Percentiles rank a stretch among this genome's conserved stretches.
Evolutionary conservation across 2,797 vertebrate species (phyloP).

Genomic region (Spinus olivaceus): DNA sequence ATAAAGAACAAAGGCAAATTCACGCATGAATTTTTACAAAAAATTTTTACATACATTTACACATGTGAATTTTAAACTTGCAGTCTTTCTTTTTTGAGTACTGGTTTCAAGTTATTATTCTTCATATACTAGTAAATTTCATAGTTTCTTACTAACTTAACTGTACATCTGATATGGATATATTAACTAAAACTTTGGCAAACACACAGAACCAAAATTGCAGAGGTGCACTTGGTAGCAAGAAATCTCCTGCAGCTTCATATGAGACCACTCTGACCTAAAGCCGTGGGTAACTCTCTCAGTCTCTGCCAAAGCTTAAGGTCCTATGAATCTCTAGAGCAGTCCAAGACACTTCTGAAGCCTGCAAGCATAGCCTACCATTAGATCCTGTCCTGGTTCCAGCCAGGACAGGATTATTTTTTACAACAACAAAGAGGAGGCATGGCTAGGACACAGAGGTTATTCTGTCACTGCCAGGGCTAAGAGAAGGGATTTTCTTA

Average conservation of each 20-base stretch:
- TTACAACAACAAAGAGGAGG: background rate
- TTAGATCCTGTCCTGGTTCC: background rate
- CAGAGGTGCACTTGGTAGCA: background rate
- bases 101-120: background rate
- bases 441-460: rapidly evolving
- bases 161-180: background rate
- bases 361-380: background rate
- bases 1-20: background rate
- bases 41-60: background rate
- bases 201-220: background rate
- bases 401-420: background rate
- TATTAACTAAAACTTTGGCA: background rate
- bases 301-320: background rate
- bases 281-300: background rate
- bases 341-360: background rate
- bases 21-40: background rate
- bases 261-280: background rate
- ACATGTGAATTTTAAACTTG: background rate
- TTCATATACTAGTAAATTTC: background rate
- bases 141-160: background rate
- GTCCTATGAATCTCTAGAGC: background rate
- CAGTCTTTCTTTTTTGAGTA: background rate
- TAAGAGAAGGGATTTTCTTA: background rate
- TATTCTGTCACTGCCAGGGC: background rate
- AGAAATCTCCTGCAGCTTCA: background rate